Evolutionary conservation across 2,888 invertebrate species (phyloP), one percentile per base, ranked within the genome.

Genomic region (Eretmocerus hayati): DNA sequence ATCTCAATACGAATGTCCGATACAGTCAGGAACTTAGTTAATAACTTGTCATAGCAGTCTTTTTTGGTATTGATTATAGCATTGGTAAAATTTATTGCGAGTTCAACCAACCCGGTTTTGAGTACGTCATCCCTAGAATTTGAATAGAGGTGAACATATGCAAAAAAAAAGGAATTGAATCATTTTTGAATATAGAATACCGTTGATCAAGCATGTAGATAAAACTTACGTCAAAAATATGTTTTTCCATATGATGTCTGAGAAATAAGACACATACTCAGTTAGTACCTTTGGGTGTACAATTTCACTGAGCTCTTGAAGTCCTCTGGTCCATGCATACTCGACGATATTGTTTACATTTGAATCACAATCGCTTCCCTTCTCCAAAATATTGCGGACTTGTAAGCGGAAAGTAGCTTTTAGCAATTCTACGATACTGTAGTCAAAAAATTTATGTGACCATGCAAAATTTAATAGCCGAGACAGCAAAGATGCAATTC

Each of bases 171-270:
- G 15, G 11, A 33, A 16, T n/a, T 33, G 5, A 33, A 5, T 5
- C 8, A n/a, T 39, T 21, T 39, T 37, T 37, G 5, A 20, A 41
- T 11, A 32, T 15, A 42, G 32, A 20, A 23, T 22, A 21, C n/a
- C n/a, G n/a, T n/a, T n/a, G 13, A 41, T 5, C 26, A 18, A 32
- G 37, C 8, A 38, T n/a, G 21, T 18, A 15, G 31, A 44, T 47
- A 9, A n/a, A 45, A 56, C 61, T 63, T 44, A 64, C 65, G 56
- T 51, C 20, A 48, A 51, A 26, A 67, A 62, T 32, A 72, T 60
- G 47, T 61, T 63, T 20, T 60, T 58, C 61, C 69, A 66, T 22
- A 72, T 59, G 48, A 70, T 60, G 23, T 56, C 49, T 16, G 67
- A 65, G 39, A 70, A 67, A 42, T 64, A 66, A 37, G 61, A 57